These are phyloP conservation scores for Lagothrix lagotricha DNA, from an alignment of 2,797 vertebrate genomes.

Conservation along the genomic window DNA sequence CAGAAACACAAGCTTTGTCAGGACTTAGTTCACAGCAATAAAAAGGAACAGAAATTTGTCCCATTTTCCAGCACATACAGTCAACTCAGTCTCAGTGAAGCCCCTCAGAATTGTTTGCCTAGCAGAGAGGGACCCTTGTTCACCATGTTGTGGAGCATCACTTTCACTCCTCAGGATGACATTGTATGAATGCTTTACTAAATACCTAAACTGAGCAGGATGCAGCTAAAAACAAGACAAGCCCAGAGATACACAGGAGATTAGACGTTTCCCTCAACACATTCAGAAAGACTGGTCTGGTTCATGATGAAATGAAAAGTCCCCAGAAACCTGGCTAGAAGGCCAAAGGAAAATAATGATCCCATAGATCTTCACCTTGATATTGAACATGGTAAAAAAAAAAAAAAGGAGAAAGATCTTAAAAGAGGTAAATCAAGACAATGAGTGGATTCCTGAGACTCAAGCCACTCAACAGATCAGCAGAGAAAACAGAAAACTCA, in stretches of 20 bases:
- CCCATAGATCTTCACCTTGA: conserved; percentile 94
- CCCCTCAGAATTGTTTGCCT: conserved; percentile 95
- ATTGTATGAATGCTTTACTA: conserved; percentile 94
- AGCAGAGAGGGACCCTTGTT: conserved; percentile 96
- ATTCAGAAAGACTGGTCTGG: conserved; percentile 97
- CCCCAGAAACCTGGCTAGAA: conserved; percentile 95
- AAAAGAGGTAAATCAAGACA: conserved; percentile 89
- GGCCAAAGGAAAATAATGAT: conserved; percentile 91
- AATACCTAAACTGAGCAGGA: conserved; percentile 95
- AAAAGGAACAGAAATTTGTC: conserved; percentile 95
- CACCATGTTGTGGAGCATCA: conserved; percentile 97
- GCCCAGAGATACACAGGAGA: conserved; percentile 98
- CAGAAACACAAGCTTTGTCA: conserved; percentile 93
- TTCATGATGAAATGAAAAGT: conserved; percentile 95
- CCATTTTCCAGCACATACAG: conserved; percentile 94
- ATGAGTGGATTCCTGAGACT: conserved; percentile 88
- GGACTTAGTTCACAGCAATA: conserved; percentile 93
- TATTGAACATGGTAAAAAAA: conserved; percentile 95
- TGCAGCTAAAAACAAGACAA: conserved; percentile 94
- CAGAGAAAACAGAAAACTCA: conserved; percentile 90
- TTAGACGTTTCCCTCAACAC: conserved; percentile 99
- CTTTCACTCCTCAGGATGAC: conserved; percentile 93
- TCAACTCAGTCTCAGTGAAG: conserved; percentile 86
- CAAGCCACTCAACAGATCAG: conserved; percentile 88
- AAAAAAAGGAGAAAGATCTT: conserved; percentile 86